Base-by-base conservation (phyloP, 2,888 invertebrate genomes). In the Nipponacmea schrenckii region DNA sequence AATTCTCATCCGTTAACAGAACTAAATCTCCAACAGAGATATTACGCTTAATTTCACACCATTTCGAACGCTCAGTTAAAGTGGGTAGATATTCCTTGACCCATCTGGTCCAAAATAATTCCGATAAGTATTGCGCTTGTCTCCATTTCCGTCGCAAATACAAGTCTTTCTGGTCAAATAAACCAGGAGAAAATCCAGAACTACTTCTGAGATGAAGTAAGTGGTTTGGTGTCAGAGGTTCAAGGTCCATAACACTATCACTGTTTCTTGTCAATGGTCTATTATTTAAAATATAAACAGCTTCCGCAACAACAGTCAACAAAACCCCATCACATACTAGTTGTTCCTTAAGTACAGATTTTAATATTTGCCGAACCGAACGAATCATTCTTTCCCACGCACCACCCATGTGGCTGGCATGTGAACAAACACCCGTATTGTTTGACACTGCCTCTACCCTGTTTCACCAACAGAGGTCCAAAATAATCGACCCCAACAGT, bases 211-310 rank as follows among this genome's bases (percentile, higher is more conserved):
- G 67, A 3, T 85, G 83, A 7, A 86, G 72, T 68, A 86, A 83
- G 74, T 86, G 85, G 15, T 79, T 82, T 12, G 85, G 85, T 0
- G 84, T 84, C 1, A 85, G 68, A 31, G 69, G 62, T 77, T n/a
- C n/a, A n/a, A n/a, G 72, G 31, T 74, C 62, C 5, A 71, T 76
- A 12, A n/a, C n/a, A n/a, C n/a, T n/a, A n/a, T n/a, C n/a, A n/a
- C n/a, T n/a, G n/a, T n/a, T n/a, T n/a, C n/a, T n/a, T n/a, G n/a
- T n/a, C n/a, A n/a, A n/a, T n/a, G n/a, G n/a, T n/a, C n/a, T n/a
- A n/a, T n/a, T n/a, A n/a, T n/a, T n/a, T n/a, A n/a, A n/a, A n/a
- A n/a, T n/a, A n/a, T n/a, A n/a, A n/a, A n/a, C n/a, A n/a, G 67
- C 77, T 48, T 77, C 76, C 26, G 45, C n/a, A 4, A 80, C 26